Conservation (phyloP, 2,113 vertebrate genomes). For the Pterophyllum scalare region DNA sequence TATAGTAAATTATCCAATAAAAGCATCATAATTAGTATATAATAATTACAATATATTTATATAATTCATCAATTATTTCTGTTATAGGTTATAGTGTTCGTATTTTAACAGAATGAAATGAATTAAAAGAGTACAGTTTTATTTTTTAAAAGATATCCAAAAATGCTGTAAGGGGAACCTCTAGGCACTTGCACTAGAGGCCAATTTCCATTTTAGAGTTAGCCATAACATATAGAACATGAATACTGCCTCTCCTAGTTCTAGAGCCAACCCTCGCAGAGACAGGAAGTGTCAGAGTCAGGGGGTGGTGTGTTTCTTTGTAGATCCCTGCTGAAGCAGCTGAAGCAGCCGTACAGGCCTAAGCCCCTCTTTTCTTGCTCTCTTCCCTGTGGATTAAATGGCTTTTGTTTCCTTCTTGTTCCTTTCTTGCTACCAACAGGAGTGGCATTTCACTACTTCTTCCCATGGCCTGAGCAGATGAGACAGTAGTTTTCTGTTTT, state of each 20-base stretch:
- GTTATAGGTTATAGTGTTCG: not conserved
- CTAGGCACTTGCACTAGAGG: not conserved
- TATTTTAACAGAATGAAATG: too few species aligned
- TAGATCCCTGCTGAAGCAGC: conserved; percentile 48
- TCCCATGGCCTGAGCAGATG: conserved; percentile 74
- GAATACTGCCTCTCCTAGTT: conserved; percentile 48
- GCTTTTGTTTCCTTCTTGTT: conserved; percentile 73
- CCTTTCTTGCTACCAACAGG: conserved; percentile 49
- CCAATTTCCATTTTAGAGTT: conserved; percentile 27
- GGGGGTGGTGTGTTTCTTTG: conserved; percentile 38
- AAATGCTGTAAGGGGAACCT: not conserved
- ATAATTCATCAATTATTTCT: not conserved
- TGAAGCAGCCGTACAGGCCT: conserved; percentile 41
- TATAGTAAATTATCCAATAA: not conserved
- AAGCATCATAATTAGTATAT: not conserved
- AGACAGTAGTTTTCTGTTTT: conserved; percentile 68
- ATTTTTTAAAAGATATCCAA: not conserved
- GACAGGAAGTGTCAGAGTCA: conserved; percentile 62
- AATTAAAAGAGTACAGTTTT: too few species aligned
- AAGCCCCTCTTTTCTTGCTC: conserved; percentile 48
- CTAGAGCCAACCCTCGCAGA: conserved; percentile 29
- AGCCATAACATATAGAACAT: conserved; percentile 19
- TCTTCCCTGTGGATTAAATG: conserved; percentile 74
- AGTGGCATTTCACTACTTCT: conserved; percentile 61
- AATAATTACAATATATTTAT: not conserved